Evolutionary conservation across 2,888 invertebrate genomes (phyloP).

Genomic region (Napeogenes sylphis): DNA sequence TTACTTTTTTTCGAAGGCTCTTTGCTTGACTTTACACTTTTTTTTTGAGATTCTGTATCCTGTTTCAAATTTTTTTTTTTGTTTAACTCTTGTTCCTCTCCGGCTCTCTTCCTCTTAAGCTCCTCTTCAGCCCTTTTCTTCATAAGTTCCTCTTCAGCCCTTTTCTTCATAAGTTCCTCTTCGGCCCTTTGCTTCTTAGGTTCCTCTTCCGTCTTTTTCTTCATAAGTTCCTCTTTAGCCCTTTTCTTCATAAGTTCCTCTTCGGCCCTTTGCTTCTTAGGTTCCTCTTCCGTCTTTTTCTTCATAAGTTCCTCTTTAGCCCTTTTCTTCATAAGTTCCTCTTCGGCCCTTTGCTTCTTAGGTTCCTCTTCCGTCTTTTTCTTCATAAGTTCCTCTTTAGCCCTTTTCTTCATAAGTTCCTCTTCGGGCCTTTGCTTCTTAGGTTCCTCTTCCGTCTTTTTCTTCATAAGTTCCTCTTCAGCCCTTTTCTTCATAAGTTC

Average conservation of each 20-base stretch:
- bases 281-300: neutral
- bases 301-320: conserved; percentile 10
- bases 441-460: neutral
- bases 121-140: conserved; percentile 10
- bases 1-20: conserved; percentile 8
- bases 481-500: conserved; percentile 10
- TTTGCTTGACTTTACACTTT: conserved; percentile 10
- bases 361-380: neutral
- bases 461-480: conserved; percentile 10
- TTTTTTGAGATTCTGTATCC: neutral
- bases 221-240: neutral
- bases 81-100: neutral
- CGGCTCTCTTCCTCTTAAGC: conserved; percentile 8
- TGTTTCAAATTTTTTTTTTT: neutral
- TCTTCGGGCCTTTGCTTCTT: conserved; percentile 7
- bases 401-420: conserved; percentile 10
- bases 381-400: conserved; percentile 10
- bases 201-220: too few relatives aligned
- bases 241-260: conserved; percentile 11
- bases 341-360: conserved; percentile 5
- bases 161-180: conserved; percentile 10
- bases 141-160: neutral
- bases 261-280: conserved; percentile 3
- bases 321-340: conserved; percentile 11
- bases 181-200: neutral